Evolutionary conservation across 23 tunicate genomes (phyloP), one percentile per base, ranked within the genome.

Genomic region (Oikopleura vanhoeffeni): DNA sequence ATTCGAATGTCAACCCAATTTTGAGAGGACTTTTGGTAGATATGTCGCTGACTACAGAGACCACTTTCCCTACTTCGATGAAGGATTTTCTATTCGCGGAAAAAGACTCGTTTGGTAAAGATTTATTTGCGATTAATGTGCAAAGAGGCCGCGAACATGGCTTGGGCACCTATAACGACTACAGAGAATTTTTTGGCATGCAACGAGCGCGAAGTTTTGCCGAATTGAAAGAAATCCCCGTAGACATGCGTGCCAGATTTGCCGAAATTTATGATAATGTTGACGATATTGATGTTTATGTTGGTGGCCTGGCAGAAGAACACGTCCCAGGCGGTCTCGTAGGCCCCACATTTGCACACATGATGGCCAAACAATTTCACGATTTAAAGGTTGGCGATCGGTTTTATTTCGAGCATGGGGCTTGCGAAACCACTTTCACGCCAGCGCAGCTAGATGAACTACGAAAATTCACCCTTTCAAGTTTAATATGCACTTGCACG

Each of bases 101-200:
- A 67, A 0, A n/a, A 40, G 40, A 18, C 42, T 0, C 28, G 28
- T 85, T 0, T 32, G 79, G 79, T 2, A 71, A 71, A 38, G 97
- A 91, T 88, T 64, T 91, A 32, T 67, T 91, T 1, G 87, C 97
- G 8, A 88, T 91, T 41, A 91, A 91, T 84, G 85, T 89, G 39
- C 84, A 88, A 42, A 41, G 97, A 41, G 97, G 97, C 1, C 67
- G 97, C 39, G 85, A 67, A 3, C 91, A 91, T 60, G 97, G 97
- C 34, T 76, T 91, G 35, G 86, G 91, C 40, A 41, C 89, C 0
- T 91, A 91, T 76, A 91, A 91, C 84, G 83, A 87, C 1, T 91
- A 71, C 40, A 76, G 97, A 41, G 77, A 83, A 24, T 88, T 86
- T 57, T 91, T 91, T 57, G 97, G 97, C 41, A 75, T 91, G 0